Conservation (phyloP, 2,113 vertebrate genomes). For the Aleadryas rufinucha region DNA sequence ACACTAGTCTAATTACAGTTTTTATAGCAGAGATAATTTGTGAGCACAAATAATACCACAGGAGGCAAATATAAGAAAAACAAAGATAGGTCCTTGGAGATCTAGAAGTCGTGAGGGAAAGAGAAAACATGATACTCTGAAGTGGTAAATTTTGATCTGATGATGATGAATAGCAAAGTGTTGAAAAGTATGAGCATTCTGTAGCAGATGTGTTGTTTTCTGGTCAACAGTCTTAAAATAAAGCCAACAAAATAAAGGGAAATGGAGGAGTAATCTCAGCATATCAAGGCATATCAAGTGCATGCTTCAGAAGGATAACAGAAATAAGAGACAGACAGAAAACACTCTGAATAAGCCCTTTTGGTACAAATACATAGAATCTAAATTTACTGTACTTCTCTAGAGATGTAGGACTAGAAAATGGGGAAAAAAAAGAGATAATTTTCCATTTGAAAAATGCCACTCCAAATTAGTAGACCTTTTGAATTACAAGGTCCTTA, state of each 20-base stretch:
- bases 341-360: background rate
- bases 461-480: background rate
- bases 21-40: background rate
- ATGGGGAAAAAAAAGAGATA: rapidly evolving
- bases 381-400: background rate
- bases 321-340: background rate
- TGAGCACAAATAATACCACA: background rate
- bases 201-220: background rate
- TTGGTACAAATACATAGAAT: background rate
- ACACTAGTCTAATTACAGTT: background rate
- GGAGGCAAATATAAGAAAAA: background rate
- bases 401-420: background rate
- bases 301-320: background rate
- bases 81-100: background rate
- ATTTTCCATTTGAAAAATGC: background rate
- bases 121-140: background rate
- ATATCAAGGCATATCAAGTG: background rate
- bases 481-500: background rate
- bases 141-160: background rate
- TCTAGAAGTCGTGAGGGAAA: background rate
- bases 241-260: background rate
- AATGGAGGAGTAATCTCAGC: background rate
- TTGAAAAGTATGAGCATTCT: constrained; percentile 16
- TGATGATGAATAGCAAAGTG: background rate
- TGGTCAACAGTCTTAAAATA: background rate